Evolutionary conservation across 2,113 vertebrate species (phyloP).

Genomic region (Rattus norvegicus): GRCr8 NC_086026.1:109165501-109166000

Average conservation of each 20-base stretch:
- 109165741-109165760: neutral
- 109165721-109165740: accelerated
- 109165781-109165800: neutral
- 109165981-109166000: neutral
- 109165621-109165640: neutral
- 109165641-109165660: neutral
- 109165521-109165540: neutral
- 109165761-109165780: neutral
- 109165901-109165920: neutral
- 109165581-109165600: neutral
- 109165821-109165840: neutral
- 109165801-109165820: neutral
- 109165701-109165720: neutral
- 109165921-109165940: neutral
- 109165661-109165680: neutral
- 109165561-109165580: neutral
- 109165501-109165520: neutral
- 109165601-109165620: neutral
- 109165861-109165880: neutral
- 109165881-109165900: neutral
- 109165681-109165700: accelerated
- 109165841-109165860: neutral
- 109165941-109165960: neutral
- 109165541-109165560: no score
- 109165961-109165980: neutral